Evolutionary conservation across 2,797 vertebrate species (phyloP).

Genomic region (Oreortyx pictus): DNA sequence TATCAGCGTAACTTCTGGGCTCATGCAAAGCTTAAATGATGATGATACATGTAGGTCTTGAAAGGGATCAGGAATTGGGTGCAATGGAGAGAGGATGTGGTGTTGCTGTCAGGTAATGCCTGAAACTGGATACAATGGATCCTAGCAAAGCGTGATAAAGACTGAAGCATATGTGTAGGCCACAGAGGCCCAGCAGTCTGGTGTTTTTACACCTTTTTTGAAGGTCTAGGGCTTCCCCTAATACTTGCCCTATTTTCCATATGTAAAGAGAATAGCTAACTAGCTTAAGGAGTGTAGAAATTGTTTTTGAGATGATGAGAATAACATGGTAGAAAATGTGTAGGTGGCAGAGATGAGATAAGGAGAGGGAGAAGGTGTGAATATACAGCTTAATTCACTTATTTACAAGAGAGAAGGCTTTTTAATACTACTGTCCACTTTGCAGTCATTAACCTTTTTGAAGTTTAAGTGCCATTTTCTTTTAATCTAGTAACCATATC

Average conservation of each 20-base stretch:
- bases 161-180: neutral
- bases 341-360: constrained; percentile 26
- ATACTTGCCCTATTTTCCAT: neutral
- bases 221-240: neutral
- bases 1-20: neutral
- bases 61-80: neutral
- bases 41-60: neutral
- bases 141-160: neutral
- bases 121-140: neutral
- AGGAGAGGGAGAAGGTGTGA: neutral
- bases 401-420: neutral
- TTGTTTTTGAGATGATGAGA: neutral
- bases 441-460: neutral
- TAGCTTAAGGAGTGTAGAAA: neutral
- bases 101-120: neutral
- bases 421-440: neutral
- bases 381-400: neutral
- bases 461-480: neutral
- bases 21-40: neutral
- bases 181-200: neutral
- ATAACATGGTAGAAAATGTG: neutral
- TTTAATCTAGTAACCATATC: neutral
- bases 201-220: neutral
- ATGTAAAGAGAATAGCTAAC: neutral
- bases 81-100: neutral